Percentiles rank a stretch among this genome's conserved stretches.
Evolutionary conservation across 2,888 invertebrate species (phyloP).

Genomic region (Nemoura dubitans): DNA sequence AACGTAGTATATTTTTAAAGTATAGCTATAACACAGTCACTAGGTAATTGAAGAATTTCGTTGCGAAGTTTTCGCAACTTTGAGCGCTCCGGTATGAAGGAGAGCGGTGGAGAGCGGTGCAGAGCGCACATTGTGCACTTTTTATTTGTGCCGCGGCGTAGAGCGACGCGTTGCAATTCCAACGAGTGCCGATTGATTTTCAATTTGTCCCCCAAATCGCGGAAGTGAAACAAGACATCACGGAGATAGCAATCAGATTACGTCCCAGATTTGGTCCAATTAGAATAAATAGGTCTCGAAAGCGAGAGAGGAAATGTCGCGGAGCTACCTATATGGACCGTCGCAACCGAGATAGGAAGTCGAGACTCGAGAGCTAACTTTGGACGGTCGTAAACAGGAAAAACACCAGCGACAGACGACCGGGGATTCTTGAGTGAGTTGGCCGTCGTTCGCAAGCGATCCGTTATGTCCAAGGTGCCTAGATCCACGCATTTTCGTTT

Average conservation of each 20-base stretch:
- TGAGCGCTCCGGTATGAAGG: too few species aligned
- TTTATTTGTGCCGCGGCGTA: neutral
- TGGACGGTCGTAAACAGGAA: neutral
- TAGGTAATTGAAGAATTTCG: neutral
- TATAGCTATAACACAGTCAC: too few species aligned
- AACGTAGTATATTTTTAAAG: too few species aligned
- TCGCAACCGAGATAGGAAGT: neutral
- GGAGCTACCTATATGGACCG: neutral
- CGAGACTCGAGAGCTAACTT: neutral
- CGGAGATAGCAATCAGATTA: neutral
- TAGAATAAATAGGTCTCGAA: neutral
- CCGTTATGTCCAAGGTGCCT: neutral
- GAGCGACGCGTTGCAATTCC: neutral
- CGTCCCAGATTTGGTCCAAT: neutral
- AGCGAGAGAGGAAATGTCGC: neutral
- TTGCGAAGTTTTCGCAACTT: neutral
- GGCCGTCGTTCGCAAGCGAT: neutral
- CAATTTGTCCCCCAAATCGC: neutral
- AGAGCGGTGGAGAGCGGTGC: too few species aligned
- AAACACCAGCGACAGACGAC: neutral
- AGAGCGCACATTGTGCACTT: neutral
- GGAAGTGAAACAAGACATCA: neutral
- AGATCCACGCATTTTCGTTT: too few species aligned
- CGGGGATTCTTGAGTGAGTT: too few species aligned
- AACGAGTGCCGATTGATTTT: neutral